These are phyloP conservation scores for Piprites chloris DNA, from an alignment of 2,113 vertebrate species.

Conservation along the genomic window DNA sequence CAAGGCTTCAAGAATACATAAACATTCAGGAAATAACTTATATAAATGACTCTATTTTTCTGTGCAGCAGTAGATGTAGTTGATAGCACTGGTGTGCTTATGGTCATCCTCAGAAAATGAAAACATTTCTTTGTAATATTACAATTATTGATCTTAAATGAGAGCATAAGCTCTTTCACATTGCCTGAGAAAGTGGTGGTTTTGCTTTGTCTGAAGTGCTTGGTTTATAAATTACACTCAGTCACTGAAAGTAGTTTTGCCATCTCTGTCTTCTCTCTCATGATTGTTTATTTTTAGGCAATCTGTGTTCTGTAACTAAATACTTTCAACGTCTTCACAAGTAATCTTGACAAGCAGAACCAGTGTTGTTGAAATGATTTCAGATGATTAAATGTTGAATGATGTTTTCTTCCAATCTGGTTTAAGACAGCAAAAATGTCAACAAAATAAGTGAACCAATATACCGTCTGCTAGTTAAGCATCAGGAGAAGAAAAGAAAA, in stretches of 20 bases:
- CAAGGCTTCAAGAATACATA: background rate
- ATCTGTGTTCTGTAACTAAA: constrained; percentile 1
- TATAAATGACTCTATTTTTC: background rate
- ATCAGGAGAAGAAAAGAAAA: constrained; percentile 31
- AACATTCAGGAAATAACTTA: background rate
- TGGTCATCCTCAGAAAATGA: background rate
- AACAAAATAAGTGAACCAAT: constrained; percentile 46
- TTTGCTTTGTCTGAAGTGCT: background rate
- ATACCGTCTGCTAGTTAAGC: constrained; percentile 48
- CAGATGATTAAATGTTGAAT: constrained; percentile 35
- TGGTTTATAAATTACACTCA: background rate
- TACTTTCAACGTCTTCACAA: constrained; percentile 31
- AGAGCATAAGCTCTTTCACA: background rate
- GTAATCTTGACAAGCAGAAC: constrained; percentile 26
- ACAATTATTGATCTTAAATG: background rate
- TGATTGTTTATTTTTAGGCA: constrained; percentile 32
- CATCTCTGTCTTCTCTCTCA: background rate
- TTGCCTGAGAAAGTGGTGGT: background rate
- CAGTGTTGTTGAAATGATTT: background rate
- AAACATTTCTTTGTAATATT: background rate
- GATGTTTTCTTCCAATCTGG: constrained; percentile 20
- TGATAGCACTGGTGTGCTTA: background rate
- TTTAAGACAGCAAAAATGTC: constrained; percentile 57
- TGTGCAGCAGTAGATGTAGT: background rate
- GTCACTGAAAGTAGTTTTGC: constrained; percentile 11